Conservation (phyloP, 2,888 invertebrate species). For the Suillia variegata region DNA sequence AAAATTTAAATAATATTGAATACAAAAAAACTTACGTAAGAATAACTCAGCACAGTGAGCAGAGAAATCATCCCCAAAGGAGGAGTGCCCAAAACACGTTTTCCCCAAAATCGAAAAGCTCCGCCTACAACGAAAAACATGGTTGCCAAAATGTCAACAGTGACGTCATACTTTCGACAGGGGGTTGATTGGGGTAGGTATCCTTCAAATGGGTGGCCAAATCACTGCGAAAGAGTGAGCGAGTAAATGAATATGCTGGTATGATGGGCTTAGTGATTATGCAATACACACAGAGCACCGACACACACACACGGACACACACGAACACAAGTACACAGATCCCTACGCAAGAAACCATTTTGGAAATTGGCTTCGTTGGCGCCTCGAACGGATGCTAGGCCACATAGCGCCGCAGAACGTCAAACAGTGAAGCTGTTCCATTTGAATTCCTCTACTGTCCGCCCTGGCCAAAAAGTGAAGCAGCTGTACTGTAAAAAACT, state of each 20-base stretch:
- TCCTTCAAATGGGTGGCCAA: too few species aligned
- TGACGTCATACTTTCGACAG: conserved; percentile 44
- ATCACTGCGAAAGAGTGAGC: too few species aligned
- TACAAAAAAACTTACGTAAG: too few species aligned
- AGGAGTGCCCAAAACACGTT: conserved; percentile 6
- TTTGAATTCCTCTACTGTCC: too few species aligned
- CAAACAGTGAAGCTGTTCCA: conserved; percentile 61
- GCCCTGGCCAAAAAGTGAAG: conserved; percentile 34
- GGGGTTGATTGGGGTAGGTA: too few species aligned
- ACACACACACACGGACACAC: conserved; percentile 18
- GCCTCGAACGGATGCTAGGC: conserved; percentile 47
- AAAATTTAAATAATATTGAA: too few species aligned
- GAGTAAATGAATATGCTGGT: too few species aligned
- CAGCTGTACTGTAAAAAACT: background rate
- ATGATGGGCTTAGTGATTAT: too few species aligned
- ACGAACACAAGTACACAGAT: too few species aligned
- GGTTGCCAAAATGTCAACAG: conserved; percentile 35
- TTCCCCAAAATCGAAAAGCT: conserved; percentile 13
- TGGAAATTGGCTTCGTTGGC: conserved; percentile 50
- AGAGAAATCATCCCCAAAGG: conserved; percentile 8
- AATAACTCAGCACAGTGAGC: too few species aligned
- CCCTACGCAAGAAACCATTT: conserved; percentile 40
- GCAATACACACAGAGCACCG: background rate
- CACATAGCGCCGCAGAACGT: conserved; percentile 62
- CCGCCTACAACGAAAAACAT: conserved; percentile 26